phyloP scores from a whole-genome alignment of 2,888 invertebrate species.

The Tenodera sinensis region DNA sequence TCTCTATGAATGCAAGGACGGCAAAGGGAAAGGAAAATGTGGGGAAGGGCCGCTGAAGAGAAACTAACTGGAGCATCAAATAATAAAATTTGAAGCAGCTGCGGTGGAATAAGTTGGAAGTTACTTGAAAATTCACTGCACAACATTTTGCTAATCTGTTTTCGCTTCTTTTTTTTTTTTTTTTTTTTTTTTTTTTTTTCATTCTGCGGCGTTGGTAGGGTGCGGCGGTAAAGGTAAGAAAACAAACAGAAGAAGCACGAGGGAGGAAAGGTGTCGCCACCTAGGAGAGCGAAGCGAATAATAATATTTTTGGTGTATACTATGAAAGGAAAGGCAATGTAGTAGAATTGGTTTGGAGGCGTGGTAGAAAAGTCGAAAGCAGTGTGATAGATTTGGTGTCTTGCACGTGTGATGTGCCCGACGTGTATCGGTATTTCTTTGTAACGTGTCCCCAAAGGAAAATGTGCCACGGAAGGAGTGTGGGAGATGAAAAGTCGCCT shows the following conservation, averaged over 20 bases:
- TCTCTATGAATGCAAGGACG: neutral
- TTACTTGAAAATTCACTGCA: conserved; percentile 25
- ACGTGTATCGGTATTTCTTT: neutral
- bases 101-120: neutral
- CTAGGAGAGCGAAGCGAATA: neutral
- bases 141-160: conserved; percentile 26
- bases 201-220: neutral
- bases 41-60: neutral
- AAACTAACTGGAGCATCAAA: conserved; percentile 12
- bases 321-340: neutral
- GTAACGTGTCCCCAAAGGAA: neutral
- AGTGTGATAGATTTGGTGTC: neutral
- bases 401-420: neutral
- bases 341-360: neutral
- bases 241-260: conserved; percentile 16
- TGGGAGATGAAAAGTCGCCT: neutral
- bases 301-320: neutral
- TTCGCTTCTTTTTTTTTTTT: conserved; percentile 17
- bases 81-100: conserved; percentile 24
- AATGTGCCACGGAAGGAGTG: neutral
- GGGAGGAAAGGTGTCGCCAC: conserved; percentile 5
- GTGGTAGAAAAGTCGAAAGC: neutral
- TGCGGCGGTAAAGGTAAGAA: conserved; percentile 21
- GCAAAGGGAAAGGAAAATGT: neutral
- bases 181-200: conserved; percentile 5